These are phyloP conservation scores for Mesorhabditis spiculigera DNA, from an alignment of 2,888 invertebrate genomes.

Conservation along the genomic window DNA sequence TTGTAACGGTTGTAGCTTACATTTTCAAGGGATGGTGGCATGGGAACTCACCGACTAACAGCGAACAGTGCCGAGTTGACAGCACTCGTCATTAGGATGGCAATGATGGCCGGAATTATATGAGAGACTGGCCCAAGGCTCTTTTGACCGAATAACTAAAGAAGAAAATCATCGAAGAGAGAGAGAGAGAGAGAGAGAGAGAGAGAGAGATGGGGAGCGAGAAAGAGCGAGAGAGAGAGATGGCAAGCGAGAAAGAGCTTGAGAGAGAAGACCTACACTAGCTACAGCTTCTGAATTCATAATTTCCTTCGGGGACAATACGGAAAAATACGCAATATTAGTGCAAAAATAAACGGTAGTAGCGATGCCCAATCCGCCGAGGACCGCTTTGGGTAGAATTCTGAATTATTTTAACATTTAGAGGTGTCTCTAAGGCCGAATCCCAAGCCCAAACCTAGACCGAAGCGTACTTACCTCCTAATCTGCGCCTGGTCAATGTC, in stretches of 20 bases:
- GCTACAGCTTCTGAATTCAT: slow-evolving; percentile 33
- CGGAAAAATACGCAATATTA: slow-evolving; percentile 32
- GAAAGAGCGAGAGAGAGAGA: too few species aligned
- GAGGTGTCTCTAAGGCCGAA: not conserved
- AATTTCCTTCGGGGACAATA: slow-evolving; percentile 29
- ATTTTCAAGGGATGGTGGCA: too few species aligned
- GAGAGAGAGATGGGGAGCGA: too few species aligned
- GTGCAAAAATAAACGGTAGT: slow-evolving; percentile 28
- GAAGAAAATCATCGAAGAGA: not conserved
- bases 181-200: too few species aligned
- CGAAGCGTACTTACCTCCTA: slow-evolving; percentile 16
- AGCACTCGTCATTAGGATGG: slow-evolving; percentile 31
- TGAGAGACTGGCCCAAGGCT: slow-evolving; percentile 30
- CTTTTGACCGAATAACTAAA: slow-evolving; percentile 31
- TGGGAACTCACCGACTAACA: slow-evolving; percentile 24
- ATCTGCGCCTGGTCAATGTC: slow-evolving; percentile 33
- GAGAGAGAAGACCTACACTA: slow-evolving; percentile 19
- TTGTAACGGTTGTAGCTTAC: too few species aligned
- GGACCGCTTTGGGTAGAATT: slow-evolving; percentile 28
- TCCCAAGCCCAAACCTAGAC: not conserved
- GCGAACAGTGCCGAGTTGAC: slow-evolving; percentile 34
- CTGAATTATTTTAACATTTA: slow-evolving; percentile 12
- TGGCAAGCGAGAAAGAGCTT: too few species aligned
- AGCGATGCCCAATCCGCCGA: slow-evolving; percentile 30
- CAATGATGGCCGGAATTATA: slow-evolving; percentile 33